phyloP scores from a whole-genome alignment of 2,113 vertebrate genomes.

The Pyxicephalus adspersus region DNA sequence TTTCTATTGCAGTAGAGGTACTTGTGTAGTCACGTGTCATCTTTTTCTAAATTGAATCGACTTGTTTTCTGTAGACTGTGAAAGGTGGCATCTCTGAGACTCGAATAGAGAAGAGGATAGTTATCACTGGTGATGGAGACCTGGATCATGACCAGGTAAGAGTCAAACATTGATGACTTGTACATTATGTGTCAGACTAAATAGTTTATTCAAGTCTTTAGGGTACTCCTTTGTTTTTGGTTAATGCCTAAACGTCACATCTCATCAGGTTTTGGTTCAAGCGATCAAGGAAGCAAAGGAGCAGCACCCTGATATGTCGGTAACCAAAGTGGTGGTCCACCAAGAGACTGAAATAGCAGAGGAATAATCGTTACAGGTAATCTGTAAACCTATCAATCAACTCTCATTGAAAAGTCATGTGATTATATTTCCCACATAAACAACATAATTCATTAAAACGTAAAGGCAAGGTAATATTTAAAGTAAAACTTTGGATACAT shows the following conservation, averaged over 20 bases:
- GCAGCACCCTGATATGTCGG: conserved; percentile 97
- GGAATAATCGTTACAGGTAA: conserved; percentile 73
- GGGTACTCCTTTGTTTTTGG: background rate
- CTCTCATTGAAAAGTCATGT: no score
- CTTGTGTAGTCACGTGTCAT: background rate
- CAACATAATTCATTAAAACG: no score
- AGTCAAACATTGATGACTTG: background rate
- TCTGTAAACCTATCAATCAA: background rate
- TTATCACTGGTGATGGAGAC: conserved; percentile 95
- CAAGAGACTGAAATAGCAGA: conserved; percentile 95
- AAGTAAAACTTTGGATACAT: no score
- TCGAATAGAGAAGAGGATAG: conserved; percentile 96
- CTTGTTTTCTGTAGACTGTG: conserved; percentile 81
- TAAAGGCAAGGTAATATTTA: no score
- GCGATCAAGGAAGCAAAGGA: conserved; percentile 97
- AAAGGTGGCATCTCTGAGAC: conserved; percentile 98
- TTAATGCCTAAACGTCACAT: background rate
- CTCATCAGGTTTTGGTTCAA: conserved; percentile 87
- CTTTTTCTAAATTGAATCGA: background rate
- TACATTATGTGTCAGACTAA: background rate
- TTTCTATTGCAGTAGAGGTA: no score
- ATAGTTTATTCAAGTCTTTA: background rate
- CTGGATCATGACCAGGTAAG: conserved; percentile 96
- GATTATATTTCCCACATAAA: no score
- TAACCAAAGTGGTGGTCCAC: conserved; percentile 97